These are phyloP conservation scores for Apostichopus parvimensis DNA, from an alignment of 35 echinoderm and acorn worm genomes.

Conservation along the genomic window DNA sequence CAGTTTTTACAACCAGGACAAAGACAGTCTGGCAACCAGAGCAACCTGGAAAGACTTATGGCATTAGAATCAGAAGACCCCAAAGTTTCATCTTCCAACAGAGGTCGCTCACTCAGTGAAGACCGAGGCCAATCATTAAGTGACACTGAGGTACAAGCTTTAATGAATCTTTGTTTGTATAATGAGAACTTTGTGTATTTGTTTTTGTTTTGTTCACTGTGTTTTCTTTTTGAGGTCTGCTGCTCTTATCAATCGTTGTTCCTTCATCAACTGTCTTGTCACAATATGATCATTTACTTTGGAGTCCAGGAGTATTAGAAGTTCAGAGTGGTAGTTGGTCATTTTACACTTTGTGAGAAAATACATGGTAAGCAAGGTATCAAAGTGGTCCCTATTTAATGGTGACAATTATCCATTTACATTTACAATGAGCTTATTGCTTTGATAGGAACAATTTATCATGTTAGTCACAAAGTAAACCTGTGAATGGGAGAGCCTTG, in stretches of 20 bases:
- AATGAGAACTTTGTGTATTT: background rate
- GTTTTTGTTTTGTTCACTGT: background rate
- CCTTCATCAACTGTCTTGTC: too few relatives aligned
- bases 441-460: too few relatives aligned
- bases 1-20: constrained; percentile 89
- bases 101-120: constrained; percentile 89
- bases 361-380: too few relatives aligned
- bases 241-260: background rate
- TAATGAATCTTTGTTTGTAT: background rate
- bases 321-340: too few relatives aligned
- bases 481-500: too few relatives aligned
- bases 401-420: too few relatives aligned
- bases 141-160: constrained; percentile 32
- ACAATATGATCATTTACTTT: background rate
- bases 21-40: constrained; percentile 88
- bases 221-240: background rate
- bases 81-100: constrained; percentile 64
- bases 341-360: too few relatives aligned
- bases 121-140: constrained; percentile 68
- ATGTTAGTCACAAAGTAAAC: too few relatives aligned
- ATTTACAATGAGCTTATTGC: too few relatives aligned
- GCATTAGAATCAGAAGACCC: constrained; percentile 92
- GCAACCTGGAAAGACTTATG: constrained; percentile 87
- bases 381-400: too few relatives aligned
- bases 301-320: too few relatives aligned